Evolutionary conservation across 2,888 invertebrate genomes (phyloP), one percentile per base, ranked within the genome.

Genomic region (Erynnis tages): DNA sequence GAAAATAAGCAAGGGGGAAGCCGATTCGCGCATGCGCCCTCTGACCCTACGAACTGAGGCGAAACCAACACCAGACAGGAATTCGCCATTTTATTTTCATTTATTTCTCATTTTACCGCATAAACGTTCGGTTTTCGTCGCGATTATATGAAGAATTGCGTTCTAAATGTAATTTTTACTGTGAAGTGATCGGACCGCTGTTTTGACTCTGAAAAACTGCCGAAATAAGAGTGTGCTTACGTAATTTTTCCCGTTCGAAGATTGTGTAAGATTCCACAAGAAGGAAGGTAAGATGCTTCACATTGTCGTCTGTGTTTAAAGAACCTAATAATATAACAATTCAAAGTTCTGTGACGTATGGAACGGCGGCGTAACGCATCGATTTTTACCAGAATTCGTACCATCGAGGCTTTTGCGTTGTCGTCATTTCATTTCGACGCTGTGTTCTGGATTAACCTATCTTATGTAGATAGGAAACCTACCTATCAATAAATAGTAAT

Each of bases 61-160:
- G 80, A 82, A 81, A 82, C 79, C 72, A 78, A 78, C 70, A 63
- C 62, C 57, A 61, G 57, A 62, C 60, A 61, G 62, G 59, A 55
- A 53, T 57, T 54, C 55, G 69, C 78, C 87, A 87, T 88, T 82
- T 88, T 88, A 79, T 73, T 79, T 82, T 66, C 57, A 59, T 60
- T 60, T 73, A 71, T 74, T 73, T 70, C 66, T 57, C 64, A 69
- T 65, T 73, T 71, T 71, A 56, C 62, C 57, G 30, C 50, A 60
- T 55, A 66, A 70, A 70, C 61, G 57, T 54, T 55, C 17, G 53
- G 54, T 54, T 54, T 56, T n/a, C 10, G 46, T 29, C 47, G 32
- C 54, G 37, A 30, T 5, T 19, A 32, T 13, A 55, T 17, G 34
- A 47, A 59, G 47, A 32, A 53, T 53, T 58, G 53, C 57, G 25